Percentiles rank a stretch among this genome's conserved stretches.
phyloP scores from a whole-genome alignment of 1,140 invertebrate genomes.

The Atopsyche davidsoni region DNA sequence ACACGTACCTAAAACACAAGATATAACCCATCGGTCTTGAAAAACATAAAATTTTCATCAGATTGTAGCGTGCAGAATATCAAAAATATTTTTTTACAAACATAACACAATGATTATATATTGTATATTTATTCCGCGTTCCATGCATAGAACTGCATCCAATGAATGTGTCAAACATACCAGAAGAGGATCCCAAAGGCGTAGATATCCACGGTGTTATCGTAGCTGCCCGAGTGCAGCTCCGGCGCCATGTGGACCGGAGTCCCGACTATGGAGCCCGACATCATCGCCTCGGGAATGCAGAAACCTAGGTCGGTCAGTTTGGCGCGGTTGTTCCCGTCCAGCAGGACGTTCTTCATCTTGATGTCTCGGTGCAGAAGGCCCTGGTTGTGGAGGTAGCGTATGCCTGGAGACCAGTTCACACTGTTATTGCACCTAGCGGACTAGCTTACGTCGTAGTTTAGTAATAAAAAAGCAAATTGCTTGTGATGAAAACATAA shows the following conservation, averaged over 20 bases:
- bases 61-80: background rate
- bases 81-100: background rate
- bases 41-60: too few relatives aligned
- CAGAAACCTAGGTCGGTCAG: conserved; percentile 88
- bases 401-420: conserved; percentile 59
- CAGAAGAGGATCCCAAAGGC: conserved; percentile 89
- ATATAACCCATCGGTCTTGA: too few relatives aligned
- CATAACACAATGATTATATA: background rate
- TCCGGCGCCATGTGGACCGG: conserved; percentile 92
- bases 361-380: conserved; percentile 87
- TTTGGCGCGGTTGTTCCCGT: conserved; percentile 67
- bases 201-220: conserved; percentile 83
- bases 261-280: conserved; percentile 78
- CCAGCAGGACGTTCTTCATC: conserved; percentile 82
- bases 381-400: conserved; percentile 83
- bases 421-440: too few relatives aligned
- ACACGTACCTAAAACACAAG: conserved; percentile 60
- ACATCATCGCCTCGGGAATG: conserved; percentile 88
- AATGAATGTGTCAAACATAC: too few relatives aligned
- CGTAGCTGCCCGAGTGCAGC: conserved; percentile 73
- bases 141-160: background rate
- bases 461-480: too few relatives aligned
- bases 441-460: too few relatives aligned
- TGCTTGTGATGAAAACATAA: too few relatives aligned
- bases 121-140: background rate